Evolutionary conservation across 1,140 invertebrate genomes (phyloP).

Genomic region (Atta colombica): DNA sequence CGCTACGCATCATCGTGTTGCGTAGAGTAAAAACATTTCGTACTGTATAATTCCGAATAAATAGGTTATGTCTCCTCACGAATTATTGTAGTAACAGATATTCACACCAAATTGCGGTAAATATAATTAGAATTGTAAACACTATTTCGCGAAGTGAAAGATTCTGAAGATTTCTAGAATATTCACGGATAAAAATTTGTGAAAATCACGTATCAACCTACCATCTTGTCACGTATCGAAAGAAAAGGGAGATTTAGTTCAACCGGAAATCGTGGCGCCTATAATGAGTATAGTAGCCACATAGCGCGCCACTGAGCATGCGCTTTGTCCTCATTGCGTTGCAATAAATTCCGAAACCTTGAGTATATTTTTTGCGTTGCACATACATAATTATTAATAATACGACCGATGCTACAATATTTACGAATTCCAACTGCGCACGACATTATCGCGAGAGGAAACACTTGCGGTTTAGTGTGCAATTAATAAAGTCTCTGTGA

Average conservation of each 20-base stretch:
- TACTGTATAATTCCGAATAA: neutral
- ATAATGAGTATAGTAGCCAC: no score
- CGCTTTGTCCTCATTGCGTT: neutral
- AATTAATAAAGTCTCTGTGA: neutral
- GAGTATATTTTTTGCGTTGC: constrained; percentile 54
- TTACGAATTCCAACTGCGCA: neutral
- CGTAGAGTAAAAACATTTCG: neutral
- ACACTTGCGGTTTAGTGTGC: neutral
- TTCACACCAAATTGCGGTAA: neutral
- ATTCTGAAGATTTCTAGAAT: neutral
- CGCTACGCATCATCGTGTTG: neutral
- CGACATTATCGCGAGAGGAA: neutral
- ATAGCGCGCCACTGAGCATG: constrained; percentile 56
- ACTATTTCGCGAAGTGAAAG: neutral
- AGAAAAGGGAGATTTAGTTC: constrained; percentile 62
- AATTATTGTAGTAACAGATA: neutral
- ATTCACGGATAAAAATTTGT: neutral
- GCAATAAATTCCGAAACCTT: constrained; percentile 68
- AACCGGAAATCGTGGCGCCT: constrained; percentile 62
- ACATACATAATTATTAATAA: constrained; percentile 43
- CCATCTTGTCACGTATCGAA: constrained; percentile 78
- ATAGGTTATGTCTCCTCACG: constrained; percentile 20
- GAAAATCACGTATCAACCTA: constrained; percentile 68
- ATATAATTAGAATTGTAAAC: neutral
- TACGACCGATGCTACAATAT: neutral